Evolutionary conservation across 2,797 vertebrate species (phyloP), one percentile per base, ranked within the genome.

Genomic region (Gorsachius magnificus): DNA sequence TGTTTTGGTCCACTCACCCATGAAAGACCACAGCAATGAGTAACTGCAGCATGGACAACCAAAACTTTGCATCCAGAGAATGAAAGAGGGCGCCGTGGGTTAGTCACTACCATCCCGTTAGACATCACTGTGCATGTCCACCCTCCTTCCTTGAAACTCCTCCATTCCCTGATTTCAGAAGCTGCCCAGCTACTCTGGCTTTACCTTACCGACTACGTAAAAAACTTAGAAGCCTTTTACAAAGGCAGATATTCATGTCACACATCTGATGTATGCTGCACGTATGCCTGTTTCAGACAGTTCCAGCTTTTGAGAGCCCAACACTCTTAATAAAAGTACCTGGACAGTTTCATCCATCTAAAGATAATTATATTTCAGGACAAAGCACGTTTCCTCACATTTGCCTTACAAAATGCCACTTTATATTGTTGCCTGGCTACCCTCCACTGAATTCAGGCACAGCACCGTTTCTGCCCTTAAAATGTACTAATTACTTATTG

Each of bases 401-500:
- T 66, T 83, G 29, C 66, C 61, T 83, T 57, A 70, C 51, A 76
- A 95, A 89, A 87, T 29, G 14, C 63, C 53, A 57, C 61, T 78
- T 63, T 13, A 63, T 48, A n/a, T 31, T 71, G 72, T 57, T 93
- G 65, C 71, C 65, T 88, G 77, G 68, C 53, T 75, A 48, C 72
- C 68, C 36, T 89, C 53, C 24, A 13, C 58, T 57, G 58, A 57
- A 51, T 70, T 76, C 72, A 89, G 48, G 48, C 72, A 71, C 43
- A 63, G 48, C 28, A 6, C 48, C 66, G 10, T 35, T 89, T 66
- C 77, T 86, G 48, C 38, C 77, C 43, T 87, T 89, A 87, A 79
- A 83, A 87, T 31, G 24, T 56, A 89, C 68, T 89, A 86, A 89
- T 86, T 93, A 83, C 81, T 88, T 85, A 74, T 22, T 60, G 45